A percentile compares a stretch with the other conserved stretches of the same genome.
Evolutionary conservation across 2,113 vertebrate genomes (phyloP).

Genomic region (Oreotrochilus melanogaster): DNA sequence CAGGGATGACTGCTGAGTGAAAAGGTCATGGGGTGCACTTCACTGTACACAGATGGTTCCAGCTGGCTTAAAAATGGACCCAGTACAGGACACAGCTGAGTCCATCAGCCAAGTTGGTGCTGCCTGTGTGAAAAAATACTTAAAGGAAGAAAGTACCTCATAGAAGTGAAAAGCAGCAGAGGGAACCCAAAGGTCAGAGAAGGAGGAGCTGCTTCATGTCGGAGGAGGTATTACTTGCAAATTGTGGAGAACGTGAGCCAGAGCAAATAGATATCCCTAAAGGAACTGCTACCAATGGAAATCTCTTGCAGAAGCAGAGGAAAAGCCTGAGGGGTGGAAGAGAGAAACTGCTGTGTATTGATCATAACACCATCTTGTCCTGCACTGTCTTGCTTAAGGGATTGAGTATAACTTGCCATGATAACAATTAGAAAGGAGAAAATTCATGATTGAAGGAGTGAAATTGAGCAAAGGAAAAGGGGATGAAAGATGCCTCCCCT

Average conservation of each 20-base stretch:
- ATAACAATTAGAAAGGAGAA: neutral
- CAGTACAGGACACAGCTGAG: neutral
- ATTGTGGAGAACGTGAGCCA: neutral
- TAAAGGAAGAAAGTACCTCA: neutral
- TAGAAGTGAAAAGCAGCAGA: neutral
- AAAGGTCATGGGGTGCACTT: neutral
- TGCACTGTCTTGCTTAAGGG: neutral
- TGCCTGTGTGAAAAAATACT: neutral
- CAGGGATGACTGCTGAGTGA: neutral
- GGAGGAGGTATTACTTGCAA: neutral
- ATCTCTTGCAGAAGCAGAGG: neutral
- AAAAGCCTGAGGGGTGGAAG: neutral
- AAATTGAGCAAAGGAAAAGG: neutral
- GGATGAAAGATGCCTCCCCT: neutral
- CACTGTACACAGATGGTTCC: neutral
- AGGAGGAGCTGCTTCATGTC: neutral
- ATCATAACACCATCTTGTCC: neutral
- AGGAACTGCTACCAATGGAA: neutral
- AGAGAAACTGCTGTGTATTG: rapidly evolving
- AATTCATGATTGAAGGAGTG: too few species aligned
- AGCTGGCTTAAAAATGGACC: neutral
- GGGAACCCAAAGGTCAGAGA: neutral
- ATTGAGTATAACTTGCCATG: neutral
- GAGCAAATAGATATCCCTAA: neutral
- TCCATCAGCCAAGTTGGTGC: neutral